A percentile compares a stretch with the other conserved stretches of the same genome.
phyloP scores from a whole-genome alignment of 2,113 vertebrate genomes.

The Opisthocomus hoazin region DNA sequence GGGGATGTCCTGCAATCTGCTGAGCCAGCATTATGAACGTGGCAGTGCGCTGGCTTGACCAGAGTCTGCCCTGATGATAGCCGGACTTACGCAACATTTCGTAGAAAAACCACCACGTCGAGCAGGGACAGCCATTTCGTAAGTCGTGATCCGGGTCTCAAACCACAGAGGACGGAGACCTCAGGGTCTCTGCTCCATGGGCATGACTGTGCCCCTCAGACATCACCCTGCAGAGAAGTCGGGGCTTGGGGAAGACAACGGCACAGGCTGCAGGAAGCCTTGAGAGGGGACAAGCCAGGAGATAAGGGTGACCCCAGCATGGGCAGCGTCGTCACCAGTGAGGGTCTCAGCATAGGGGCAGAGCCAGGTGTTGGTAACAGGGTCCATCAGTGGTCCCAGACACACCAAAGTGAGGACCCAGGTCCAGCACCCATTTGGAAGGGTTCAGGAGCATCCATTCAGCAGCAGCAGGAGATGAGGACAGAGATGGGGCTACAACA shows the following conservation, averaged over 20 bases:
- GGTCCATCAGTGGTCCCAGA: not conserved
- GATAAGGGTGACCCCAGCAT: not conserved
- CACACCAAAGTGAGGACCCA: not conserved
- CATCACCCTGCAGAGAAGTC: not conserved
- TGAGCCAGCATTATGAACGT: not conserved
- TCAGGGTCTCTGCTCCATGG: not conserved
- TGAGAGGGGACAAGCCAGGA: not conserved
- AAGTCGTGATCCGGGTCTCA: not conserved
- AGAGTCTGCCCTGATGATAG: not conserved
- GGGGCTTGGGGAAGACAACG: not conserved
- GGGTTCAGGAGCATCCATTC: not conserved
- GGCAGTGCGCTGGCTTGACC: rapidly evolving
- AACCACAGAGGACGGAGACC: not conserved
- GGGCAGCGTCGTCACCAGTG: not conserved
- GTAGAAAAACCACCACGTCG: not conserved
- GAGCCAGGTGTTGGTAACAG: not conserved
- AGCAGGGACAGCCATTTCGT: not conserved
- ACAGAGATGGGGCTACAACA: not conserved
- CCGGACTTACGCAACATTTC: not conserved
- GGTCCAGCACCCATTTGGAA: not conserved
- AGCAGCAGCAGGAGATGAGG: not conserved
- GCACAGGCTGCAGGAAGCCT: not conserved
- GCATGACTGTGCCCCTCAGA: rapidly evolving
- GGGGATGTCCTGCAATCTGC: not conserved
- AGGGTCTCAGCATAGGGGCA: not conserved